Conservation (phyloP, 2,797 vertebrate species). For the Austrolebias charrua region DNA sequence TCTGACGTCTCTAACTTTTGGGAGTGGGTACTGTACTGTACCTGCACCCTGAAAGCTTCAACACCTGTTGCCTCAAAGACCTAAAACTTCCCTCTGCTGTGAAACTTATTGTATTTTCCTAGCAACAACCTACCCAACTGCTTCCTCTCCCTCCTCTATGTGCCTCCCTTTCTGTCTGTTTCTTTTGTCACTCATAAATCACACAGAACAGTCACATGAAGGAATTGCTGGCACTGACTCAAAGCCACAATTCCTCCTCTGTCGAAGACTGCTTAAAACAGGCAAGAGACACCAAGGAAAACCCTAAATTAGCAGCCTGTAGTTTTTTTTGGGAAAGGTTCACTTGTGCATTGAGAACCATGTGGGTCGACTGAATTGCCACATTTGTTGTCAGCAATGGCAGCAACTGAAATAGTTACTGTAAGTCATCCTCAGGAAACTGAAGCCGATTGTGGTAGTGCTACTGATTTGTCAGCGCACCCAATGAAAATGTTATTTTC, state of each 20-base stretch:
- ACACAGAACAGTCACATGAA: constrained; percentile 54
- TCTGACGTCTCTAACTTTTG: constrained; percentile 18
- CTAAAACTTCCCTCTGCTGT: constrained; percentile 46
- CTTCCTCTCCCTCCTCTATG: constrained; percentile 23
- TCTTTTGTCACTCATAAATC: constrained; percentile 68
- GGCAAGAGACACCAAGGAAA: constrained; percentile 50
- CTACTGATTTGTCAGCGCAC: constrained; percentile 43
- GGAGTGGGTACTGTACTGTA: constrained; percentile 21
- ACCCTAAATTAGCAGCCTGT: constrained; percentile 58
- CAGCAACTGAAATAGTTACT: constrained; percentile 42
- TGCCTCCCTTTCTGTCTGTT: constrained; percentile 11
- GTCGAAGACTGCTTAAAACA: constrained; percentile 50
- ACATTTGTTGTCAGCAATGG: constrained; percentile 60
- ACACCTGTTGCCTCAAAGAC: constrained; percentile 60
- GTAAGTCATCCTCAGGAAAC: constrained; percentile 41
- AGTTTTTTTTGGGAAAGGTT: constrained; percentile 52
- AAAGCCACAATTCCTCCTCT: constrained; percentile 51
- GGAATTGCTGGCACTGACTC: constrained; percentile 63
- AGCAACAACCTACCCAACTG: not conserved
- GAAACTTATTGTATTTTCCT: constrained; percentile 29
- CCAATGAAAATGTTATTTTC: constrained; percentile 35
- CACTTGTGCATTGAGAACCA: constrained; percentile 41
- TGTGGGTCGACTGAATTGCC: constrained; percentile 37
- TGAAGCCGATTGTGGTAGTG: constrained; percentile 44
- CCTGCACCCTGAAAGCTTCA: constrained; percentile 32